Conservation (phyloP, 2,888 invertebrate species). For the Rotaria macrura region DNA sequence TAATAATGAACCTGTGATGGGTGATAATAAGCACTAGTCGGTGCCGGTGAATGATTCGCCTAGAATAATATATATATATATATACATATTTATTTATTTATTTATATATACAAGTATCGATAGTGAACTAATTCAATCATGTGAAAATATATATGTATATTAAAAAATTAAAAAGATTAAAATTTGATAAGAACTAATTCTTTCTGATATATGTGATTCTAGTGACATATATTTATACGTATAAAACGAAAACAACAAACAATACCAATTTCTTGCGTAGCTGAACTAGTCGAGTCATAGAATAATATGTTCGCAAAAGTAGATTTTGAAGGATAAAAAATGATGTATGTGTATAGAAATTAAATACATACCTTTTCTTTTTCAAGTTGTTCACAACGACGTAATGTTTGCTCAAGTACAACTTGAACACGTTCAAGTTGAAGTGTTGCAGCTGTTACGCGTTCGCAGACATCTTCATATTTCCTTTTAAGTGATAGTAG, state of each 20-base stretch:
- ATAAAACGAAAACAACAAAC: not conserved
- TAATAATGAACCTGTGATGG: not conserved
- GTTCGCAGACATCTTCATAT: not conserved
- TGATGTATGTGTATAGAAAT: not conserved
- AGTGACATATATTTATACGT: not conserved
- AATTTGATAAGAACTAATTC: not conserved
- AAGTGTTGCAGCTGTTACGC: not conserved
- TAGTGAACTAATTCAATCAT: not conserved
- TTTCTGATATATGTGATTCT: not conserved
- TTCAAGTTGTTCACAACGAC: not conserved
- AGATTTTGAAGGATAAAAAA: not conserved
- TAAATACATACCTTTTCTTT: conserved; percentile 7
- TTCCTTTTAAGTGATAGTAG: not conserved
- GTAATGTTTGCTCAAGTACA: not conserved
- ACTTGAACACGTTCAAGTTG: not conserved
- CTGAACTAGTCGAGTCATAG: conserved; percentile 4
- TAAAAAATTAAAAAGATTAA: not conserved
- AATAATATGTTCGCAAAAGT: not conserved
- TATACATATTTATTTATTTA: not conserved
- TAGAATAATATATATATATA: not conserved
- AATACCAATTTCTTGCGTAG: conserved; percentile 18
- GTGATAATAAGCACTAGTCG: not conserved
- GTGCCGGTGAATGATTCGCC: not conserved
- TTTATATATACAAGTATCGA: no score
- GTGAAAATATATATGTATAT: no score